Percentiles rank a stretch among this genome's conserved stretches.
These are phyloP conservation scores for Oxyura jamaicensis DNA, from an alignment of 2,113 vertebrate genomes.

Conservation along the genomic window DNA sequence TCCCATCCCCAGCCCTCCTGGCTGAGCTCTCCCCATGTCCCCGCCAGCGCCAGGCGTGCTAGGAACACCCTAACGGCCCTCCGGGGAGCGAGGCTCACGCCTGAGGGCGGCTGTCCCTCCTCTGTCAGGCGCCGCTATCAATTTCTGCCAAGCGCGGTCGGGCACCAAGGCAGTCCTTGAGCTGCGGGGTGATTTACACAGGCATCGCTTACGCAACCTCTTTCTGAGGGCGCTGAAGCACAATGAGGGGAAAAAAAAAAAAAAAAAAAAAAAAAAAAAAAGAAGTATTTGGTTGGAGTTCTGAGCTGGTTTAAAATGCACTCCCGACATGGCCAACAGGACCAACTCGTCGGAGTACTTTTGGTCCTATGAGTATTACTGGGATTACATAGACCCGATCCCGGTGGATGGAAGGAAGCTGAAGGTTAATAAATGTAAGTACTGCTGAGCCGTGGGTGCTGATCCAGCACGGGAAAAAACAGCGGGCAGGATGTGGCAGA, in stretches of 20 bases:
- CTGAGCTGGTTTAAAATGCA: conserved; percentile 27
- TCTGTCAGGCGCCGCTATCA: neutral
- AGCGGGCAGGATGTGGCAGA: neutral
- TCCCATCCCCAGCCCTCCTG: neutral
- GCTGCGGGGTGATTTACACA: conserved; percentile 2
- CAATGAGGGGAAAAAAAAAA: neutral
- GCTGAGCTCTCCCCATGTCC: neutral
- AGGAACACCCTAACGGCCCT: neutral
- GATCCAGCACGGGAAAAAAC: neutral
- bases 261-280: neutral
- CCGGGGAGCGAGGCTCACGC: neutral
- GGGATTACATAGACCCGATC: conserved; percentile 87
- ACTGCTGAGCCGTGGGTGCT: neutral
- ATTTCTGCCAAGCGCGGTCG: neutral
- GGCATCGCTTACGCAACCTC: conserved; percentile 7
- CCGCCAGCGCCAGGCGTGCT: neutral
- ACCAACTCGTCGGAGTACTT: conserved; percentile 67
- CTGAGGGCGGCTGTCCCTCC: neutral
- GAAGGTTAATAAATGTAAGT: conserved; percentile 90
- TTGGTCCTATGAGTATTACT: conserved; percentile 86
- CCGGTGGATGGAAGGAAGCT: conserved; percentile 87
- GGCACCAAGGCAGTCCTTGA: conserved; percentile 52
- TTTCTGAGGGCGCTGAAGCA: neutral
- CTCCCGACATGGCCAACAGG: conserved; percentile 66
- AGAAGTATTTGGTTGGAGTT: conserved; percentile 3